Evolutionary conservation across 1,140 invertebrate genomes (phyloP), one percentile per base, ranked within the genome.

Genomic region (Lerema accius): DNA sequence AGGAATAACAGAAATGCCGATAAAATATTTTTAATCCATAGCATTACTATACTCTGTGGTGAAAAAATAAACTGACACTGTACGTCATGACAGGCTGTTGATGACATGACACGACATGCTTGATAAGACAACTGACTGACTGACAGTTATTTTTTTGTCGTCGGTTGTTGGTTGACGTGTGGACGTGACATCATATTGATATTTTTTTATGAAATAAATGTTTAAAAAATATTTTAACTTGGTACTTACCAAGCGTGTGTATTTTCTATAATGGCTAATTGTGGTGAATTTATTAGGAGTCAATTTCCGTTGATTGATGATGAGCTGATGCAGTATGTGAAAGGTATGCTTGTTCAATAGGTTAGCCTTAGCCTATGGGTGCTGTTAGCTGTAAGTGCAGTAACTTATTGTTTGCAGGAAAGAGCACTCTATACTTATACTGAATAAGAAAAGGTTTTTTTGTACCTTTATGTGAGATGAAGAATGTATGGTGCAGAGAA

Each of bases 231-330:
- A 48, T 28, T 48, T 23, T 55, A 73, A 72, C 77, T 83, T 84
- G 75, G 80, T 82, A 61, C 56, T 69, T 64, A 71, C 81, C 82
- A 81, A 85, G 76, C 61, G 40, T 59, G 43, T 48, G 4, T 13
- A 67, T 62, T 48, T 40, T 45, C 37, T 51, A 76, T 67, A 69
- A 96, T 96, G 95, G 94, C 95, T 68, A 91, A 90, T 62, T 96
- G 94, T 86, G 93, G 93, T 65, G 94, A 95, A 81, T 94, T 95
- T 76, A 94, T 97, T 59, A 94, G 94, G 91, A 94, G 93, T 63
- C 94, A 96, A 81, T 97, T 97, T 92, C 96, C 97, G 28, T 92
- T 94, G 58, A 97, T 98, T 76, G 96, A 98, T 78, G 96, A 97
- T 67, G 96, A 97, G 85, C 90, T 97, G 58, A 96, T 95, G 89